Base-by-base conservation (phyloP, 2,797 vertebrate genomes). In the Podarcis lilfordi region DNA sequence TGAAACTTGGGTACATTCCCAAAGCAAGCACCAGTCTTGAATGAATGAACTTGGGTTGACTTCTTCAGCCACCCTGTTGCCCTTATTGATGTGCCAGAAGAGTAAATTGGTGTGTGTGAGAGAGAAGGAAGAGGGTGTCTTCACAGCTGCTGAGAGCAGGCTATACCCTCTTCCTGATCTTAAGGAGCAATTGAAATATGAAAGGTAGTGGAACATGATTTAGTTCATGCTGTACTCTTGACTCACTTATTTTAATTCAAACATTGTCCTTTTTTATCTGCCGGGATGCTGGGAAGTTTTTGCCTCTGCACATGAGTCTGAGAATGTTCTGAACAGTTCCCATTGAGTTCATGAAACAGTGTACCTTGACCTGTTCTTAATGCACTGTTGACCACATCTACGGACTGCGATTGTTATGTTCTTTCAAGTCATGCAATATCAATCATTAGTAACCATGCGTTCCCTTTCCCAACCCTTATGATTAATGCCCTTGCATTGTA, bases 161-260 rank as follows among this genome's bases (percentile, higher is more conserved):
- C 66, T 27, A 8, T 29, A 27, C 66, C 27, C 66, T 27, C 66
- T 29, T 69, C 66, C 27, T 69, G 9, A 27, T 69, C 27, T 89
- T 92, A 94, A 95, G 92, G 89, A 93, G 84, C 93, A 93, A 95
- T 85, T 95, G 92, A 95, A 95, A 93, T 96, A 94, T 92, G 95
- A 95, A 94, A 94, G 89, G 89, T 92, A 94, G 92, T 94, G 94
- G 95, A 95, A 93, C 0, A 25, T 95, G 86, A 96, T 95, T 95
- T 95, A 95, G 88, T 90, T 94, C 94, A 89, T 81, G 86, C 89
- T 95, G 92, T 89, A 94, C 93, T 91, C 92, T 92, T 94, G 92
- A 91, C 92, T 95, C 92, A 91, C 94, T 95, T 94, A 93, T 91
- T 93, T 93, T 93, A 92, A 89, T 90, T 94, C 92, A 91, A 0